Evolutionary conservation across 2,888 invertebrate genomes (phyloP), one percentile per base, ranked within the genome.

Genomic region (Megamerina dolium): DNA sequence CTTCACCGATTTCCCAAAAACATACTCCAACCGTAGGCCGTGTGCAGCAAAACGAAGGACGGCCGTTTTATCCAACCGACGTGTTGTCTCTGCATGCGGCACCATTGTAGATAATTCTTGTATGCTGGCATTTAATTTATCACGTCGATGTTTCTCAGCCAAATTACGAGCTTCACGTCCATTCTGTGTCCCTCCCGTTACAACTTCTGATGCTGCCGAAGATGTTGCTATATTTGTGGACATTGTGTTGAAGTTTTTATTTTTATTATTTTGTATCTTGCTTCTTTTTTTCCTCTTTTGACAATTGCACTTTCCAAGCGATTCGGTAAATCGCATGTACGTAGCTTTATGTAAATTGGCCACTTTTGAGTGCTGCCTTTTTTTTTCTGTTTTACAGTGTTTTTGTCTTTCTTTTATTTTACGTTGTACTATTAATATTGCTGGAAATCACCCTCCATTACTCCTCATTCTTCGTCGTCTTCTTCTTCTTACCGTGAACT

Each of bases 121-220:
- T 57, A 95, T 90, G 67, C 84, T 85, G 29, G 81, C 79, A 73
- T 93, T 94, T 55, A 93, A 78, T 68, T 87, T 88, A 70, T 92
- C 91, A 43, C 94, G 78, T 14, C 94, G 80, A 68, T 87, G 83
- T 72, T 94, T 94, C 69, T 95, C 94, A 6, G 92, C 92, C 63
- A 83, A 78, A 65, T 93, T 93, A 44, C 94, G 80, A 57, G 85
- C 81, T 63, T 87, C 84, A 42, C 91, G 80, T 47, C 82, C 82
- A 62, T 83, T 85, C 73, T 42, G 32, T 21, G 27, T 18, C 20
- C 30, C 30, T 13, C n/a, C 35, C 13, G 13, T 29, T 21, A 10
- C 13, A 27, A 18, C 44, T 42, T 37, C 29, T 18, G 41, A 9
- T 31, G 21, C 21, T 12, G 18, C 13, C n/a, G 30, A 17, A 17